Base-by-base conservation (phyloP, 2,888 invertebrate genomes). In the Melanostoma scalare region DNA sequence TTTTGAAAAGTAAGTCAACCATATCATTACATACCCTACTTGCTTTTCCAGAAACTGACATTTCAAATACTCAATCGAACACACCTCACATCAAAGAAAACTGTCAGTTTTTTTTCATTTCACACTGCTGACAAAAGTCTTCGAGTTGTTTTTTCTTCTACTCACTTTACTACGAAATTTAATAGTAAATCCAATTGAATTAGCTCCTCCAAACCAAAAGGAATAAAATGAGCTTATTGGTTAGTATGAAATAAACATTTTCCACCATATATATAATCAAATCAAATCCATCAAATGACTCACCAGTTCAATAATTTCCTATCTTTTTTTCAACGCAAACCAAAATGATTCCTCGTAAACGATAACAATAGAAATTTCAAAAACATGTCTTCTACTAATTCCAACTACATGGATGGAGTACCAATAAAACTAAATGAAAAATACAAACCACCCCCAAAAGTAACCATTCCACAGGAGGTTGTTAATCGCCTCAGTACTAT, bases 391-490 rank as follows among this genome's bases (percentile, higher is more conserved):
- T 81, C 80, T 67, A 77, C 68, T 75, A 71, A 33, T 85, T 86
- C 80, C 65, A 88, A 87, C 60, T 88, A 87, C 52, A 95, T 96
- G 94, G 97, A 97, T 91, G 95, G 95, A 86, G 95, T 97, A 87
- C 95, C 96, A 88, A 96, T 97, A 79, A 97, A 97, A 93, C 96
- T 97, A 91, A 95, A 96, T 58, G 96, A 97, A 91, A 95, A 94
- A 88, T 97, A 95, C 89, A 96, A 96, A 90, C 95, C 96, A 86
- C 96, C 96, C 33, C 94, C 95, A 72, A 94, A 93, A 89, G 93
- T 95, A 65, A 93, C 93, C 86, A 89, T 95, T 82, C 94, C 94
- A 50, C 92, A 92, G 82, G 92, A 92, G 50, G 92, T 93, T 86
- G 89, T 92, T 52, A 93, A 93, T 87, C 91, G 93, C 86, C 87